phyloP scores from a whole-genome alignment of 2,888 invertebrate species.

The Campoplex nolae region DNA sequence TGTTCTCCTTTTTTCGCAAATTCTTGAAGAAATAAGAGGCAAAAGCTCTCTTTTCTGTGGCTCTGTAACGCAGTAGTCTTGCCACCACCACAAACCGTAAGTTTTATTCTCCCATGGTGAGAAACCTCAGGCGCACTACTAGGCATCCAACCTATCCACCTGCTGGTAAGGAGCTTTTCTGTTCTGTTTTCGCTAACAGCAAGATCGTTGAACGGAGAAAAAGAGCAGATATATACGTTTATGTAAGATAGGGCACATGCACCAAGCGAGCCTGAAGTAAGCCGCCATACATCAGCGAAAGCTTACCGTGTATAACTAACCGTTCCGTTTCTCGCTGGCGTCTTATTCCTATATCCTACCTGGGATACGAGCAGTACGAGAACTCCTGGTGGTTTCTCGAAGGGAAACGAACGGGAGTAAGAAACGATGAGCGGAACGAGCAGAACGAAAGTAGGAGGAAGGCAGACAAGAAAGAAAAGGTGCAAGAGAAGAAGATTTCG shows the following conservation, averaged over 20 bases:
- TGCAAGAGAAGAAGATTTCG: slow-evolving; percentile 48
- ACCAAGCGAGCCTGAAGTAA: slow-evolving; percentile 69
- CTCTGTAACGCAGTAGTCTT: background rate
- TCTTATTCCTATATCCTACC: slow-evolving; percentile 71
- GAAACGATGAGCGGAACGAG: slow-evolving; percentile 47
- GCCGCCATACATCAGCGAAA: slow-evolving; percentile 76
- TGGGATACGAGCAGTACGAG: slow-evolving; percentile 56
- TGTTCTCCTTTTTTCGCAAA: background rate
- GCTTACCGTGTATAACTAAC: slow-evolving; percentile 76
- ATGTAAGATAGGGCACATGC: slow-evolving; percentile 44
- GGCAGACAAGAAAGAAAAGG: slow-evolving; percentile 28
- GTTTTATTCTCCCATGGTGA: slow-evolving; percentile 58
- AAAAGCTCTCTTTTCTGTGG: slow-evolving; percentile 25
- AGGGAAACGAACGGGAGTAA: slow-evolving; percentile 59
- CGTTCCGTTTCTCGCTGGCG: slow-evolving; percentile 72
- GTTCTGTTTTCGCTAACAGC: slow-evolving; percentile 46
- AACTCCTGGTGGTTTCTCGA: slow-evolving; percentile 58
- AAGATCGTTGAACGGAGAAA: slow-evolving; percentile 41
- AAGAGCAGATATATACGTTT: slow-evolving; percentile 24
- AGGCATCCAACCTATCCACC: slow-evolving; percentile 48
- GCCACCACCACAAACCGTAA: slow-evolving; percentile 42
- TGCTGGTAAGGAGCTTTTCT: slow-evolving; percentile 72
- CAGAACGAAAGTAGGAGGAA: slow-evolving; percentile 7
- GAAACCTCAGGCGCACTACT: slow-evolving; percentile 24
- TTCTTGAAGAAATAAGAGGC: slow-evolving; percentile 39